phyloP scores from a whole-genome alignment of 92 coral and sea anemone species.

The Zoanthus solanderi region DNA sequence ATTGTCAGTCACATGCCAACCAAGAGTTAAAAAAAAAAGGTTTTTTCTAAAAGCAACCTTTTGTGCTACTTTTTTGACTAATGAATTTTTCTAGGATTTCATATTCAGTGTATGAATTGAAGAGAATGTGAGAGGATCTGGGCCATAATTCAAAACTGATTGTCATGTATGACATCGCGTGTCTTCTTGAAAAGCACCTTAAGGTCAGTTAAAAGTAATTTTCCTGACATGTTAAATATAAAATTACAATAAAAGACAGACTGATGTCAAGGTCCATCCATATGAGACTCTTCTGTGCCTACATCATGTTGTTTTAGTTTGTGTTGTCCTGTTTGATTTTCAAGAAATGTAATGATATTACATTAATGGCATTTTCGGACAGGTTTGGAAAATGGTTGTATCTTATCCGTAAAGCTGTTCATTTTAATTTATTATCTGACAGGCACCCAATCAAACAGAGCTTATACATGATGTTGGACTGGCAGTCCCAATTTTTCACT shows the following conservation, averaged over 20 bases:
- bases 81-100: neutral
- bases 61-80: neutral
- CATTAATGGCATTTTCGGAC: neutral
- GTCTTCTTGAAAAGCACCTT: constrained; percentile 1
- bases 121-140: neutral
- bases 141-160: neutral
- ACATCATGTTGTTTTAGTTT: neutral
- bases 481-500: constrained; percentile 73
- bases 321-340: neutral
- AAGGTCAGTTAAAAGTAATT: neutral
- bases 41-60: neutral
- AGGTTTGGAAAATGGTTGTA: neutral
- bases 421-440: neutral
- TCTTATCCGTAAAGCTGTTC: neutral
- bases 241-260: too few relatives aligned
- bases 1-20: neutral
- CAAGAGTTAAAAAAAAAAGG: neutral
- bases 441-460: neutral
- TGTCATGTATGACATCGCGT: neutral
- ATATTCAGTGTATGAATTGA: neutral
- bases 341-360: neutral
- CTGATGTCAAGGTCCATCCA: too few relatives aligned
- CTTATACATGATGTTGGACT: constrained; percentile 1
- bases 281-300: neutral
- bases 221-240: neutral